Conservation (phyloP, 2,888 invertebrate species). For the Lysandra coridon region DNA sequence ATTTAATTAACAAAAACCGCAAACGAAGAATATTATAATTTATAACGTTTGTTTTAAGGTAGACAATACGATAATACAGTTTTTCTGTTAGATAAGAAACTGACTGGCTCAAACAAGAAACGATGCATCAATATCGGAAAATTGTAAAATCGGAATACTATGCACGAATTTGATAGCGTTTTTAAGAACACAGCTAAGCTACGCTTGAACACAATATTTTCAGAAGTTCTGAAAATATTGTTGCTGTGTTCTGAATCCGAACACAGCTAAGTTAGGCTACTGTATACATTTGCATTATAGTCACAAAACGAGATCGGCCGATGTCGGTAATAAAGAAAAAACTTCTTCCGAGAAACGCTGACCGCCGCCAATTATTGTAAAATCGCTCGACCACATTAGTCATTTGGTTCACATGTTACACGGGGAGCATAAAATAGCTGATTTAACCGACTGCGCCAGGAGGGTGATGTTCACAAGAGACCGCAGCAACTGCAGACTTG, state of each 20-base stretch:
- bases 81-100: too few species aligned
- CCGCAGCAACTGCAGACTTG: too few species aligned
- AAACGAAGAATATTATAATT: too few species aligned
- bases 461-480: not conserved
- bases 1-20: too few species aligned
- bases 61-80: too few species aligned
- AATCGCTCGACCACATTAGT: conserved; percentile 67
- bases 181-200: not conserved
- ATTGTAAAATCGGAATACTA: too few species aligned
- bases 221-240: too few species aligned
- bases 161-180: not conserved
- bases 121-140: too few species aligned
- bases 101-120: too few species aligned
- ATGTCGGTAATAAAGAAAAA: conserved; percentile 69
- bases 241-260: too few species aligned
- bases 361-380: conserved; percentile 77
- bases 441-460: not conserved
- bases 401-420: conserved; percentile 22
- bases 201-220: not conserved
- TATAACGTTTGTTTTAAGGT: too few species aligned
- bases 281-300: not conserved
- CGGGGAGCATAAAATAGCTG: not conserved
- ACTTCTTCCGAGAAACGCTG: conserved; percentile 74
- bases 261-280: not conserved
- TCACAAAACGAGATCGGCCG: conserved; percentile 70